Percentiles rank a stretch among this genome's conserved stretches.
These are phyloP conservation scores for Rhincodon typus DNA, from an alignment of 2,797 vertebrate genomes.

Conservation along the genomic window DNA sequence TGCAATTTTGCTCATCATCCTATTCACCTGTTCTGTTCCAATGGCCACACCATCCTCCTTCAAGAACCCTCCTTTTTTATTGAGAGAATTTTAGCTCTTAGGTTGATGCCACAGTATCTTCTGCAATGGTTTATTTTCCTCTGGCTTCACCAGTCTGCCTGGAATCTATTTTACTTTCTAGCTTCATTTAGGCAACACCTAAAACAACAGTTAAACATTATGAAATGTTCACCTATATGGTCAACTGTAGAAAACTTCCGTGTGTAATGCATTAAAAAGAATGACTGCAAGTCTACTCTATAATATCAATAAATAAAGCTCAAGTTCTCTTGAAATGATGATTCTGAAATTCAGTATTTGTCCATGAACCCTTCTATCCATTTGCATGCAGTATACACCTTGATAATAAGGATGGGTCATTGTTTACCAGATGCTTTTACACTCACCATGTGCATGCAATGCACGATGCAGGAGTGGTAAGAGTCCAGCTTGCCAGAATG, in stretches of 20 bases:
- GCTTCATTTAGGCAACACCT: too few species aligned
- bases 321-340: background rate
- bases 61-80: background rate
- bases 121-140: too few species aligned
- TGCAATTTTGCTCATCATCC: too few species aligned
- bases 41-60: background rate
- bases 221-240: background rate
- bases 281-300: background rate
- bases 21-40: too few species aligned
- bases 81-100: background rate
- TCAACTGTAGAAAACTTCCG: background rate
- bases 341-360: background rate
- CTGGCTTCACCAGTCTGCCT: too few species aligned
- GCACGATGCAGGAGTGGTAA: constrained; percentile 85
- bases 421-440: background rate
- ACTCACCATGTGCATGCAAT: constrained; percentile 73
- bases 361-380: background rate
- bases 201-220: background rate
- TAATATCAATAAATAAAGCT: background rate
- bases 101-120: background rate
- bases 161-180: too few species aligned
- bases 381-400: background rate
- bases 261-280: background rate
- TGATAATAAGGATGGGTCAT: background rate
- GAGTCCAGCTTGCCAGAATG: constrained; percentile 93